A percentile compares a stretch with the other conserved stretches of the same genome.
phyloP scores from a whole-genome alignment of 2,113 vertebrate species.

The Oreochromis spilurus region DNA sequence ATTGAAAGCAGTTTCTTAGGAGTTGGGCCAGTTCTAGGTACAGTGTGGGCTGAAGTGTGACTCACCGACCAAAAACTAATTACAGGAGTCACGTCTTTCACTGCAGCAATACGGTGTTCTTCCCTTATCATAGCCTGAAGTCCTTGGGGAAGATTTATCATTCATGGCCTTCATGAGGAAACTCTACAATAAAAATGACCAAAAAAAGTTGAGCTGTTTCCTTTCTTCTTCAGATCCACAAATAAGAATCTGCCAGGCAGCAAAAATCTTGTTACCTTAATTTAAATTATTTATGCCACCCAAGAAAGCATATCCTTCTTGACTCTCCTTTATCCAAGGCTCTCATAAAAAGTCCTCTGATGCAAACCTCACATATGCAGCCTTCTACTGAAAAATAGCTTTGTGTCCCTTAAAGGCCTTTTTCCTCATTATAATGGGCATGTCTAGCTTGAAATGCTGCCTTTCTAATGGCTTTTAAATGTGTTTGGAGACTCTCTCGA shows the following conservation, averaged over 20 bases:
- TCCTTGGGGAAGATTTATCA: conserved; percentile 37
- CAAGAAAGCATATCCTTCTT: neutral
- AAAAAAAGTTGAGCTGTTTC: rapidly evolving
- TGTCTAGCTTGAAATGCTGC: neutral
- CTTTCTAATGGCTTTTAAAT: neutral
- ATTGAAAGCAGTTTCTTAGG: neutral
- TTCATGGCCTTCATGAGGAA: neutral
- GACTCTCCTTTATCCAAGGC: neutral
- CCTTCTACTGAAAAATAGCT: neutral
- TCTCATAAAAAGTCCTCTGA: neutral
- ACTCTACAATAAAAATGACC: conserved; percentile 25
- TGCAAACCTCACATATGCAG: neutral
- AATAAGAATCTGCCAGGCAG: neutral
- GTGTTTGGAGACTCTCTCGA: neutral
- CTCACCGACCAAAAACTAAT: conserved; percentile 9
- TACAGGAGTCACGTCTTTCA: neutral
- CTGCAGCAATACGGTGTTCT: neutral
- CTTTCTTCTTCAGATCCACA: neutral
- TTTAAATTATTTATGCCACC: neutral
- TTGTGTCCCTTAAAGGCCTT: neutral
- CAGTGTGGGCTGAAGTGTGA: neutral
- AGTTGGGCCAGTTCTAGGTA: neutral
- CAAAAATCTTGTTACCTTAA: neutral
- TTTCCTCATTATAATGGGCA: neutral
- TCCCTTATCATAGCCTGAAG: neutral